phyloP scores from a whole-genome alignment of 1,140 invertebrate species.

The Yoshiicerus persimilis region DNA sequence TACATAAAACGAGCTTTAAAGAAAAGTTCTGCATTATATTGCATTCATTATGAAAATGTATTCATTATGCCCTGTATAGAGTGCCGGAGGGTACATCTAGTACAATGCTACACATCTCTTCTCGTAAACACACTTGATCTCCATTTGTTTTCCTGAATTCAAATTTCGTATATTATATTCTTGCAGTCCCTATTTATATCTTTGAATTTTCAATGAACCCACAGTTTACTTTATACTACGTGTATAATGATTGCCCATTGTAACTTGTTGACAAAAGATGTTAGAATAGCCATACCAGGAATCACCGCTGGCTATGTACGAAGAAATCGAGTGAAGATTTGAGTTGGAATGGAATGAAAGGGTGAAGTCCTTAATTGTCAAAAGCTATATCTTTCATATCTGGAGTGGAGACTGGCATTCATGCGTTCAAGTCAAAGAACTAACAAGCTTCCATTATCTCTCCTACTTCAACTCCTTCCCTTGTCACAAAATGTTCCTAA shows the following conservation, averaged over 20 bases:
- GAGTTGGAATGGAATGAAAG: neutral
- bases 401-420: neutral
- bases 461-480: neutral
- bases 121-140: no score
- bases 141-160: no score
- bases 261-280: neutral
- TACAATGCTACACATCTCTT: no score
- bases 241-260: neutral
- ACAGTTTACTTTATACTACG: neutral
- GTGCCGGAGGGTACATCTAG: no score
- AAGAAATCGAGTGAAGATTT: neutral
- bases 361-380: neutral
- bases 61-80: no score
- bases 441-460: neutral
- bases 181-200: neutral
- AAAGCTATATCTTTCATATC: neutral
- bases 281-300: neutral
- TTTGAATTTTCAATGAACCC: neutral
- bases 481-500: neutral
- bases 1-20: no score
- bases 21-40: no score
- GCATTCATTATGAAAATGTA: no score
- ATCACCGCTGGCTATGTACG: neutral
- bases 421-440: neutral
- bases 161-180: no score